phyloP scores from a whole-genome alignment of 2,797 vertebrate genomes.

The Periophthalmus magnuspinnatus region DNA sequence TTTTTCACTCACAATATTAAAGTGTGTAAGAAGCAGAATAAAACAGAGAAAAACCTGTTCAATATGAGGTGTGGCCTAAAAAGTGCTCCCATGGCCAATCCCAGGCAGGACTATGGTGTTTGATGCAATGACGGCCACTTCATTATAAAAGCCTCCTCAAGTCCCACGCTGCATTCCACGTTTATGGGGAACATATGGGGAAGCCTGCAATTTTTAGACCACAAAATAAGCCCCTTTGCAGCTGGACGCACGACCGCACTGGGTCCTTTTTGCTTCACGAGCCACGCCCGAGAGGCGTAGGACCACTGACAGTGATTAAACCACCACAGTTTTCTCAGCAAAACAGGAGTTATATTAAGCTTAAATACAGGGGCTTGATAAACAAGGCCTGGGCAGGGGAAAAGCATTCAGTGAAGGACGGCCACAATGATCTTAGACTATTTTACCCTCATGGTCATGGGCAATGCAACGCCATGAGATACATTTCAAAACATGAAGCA shows the following conservation, averaged over 20 bases:
- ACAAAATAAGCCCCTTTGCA: constrained; percentile 85
- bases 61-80: constrained; percentile 55
- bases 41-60: constrained; percentile 39
- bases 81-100: constrained; percentile 52
- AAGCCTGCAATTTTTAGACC: constrained; percentile 85
- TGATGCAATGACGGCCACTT: constrained; percentile 83
- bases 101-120: constrained; percentile 69
- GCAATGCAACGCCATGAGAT: constrained; percentile 71
- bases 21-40: constrained; percentile 26
- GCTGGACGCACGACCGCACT: constrained; percentile 80
- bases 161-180: constrained; percentile 83
- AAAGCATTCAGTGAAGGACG: constrained; percentile 71
- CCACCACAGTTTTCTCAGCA: constrained; percentile 84
- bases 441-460: constrained; percentile 76
- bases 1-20: constrained; percentile 6
- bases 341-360: constrained; percentile 88
- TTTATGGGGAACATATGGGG: constrained; percentile 80
- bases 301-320: constrained; percentile 82
- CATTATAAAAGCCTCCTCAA: constrained; percentile 81
- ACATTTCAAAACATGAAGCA: constrained; percentile 79
- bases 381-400: constrained; percentile 80
- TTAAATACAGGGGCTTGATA: constrained; percentile 89
- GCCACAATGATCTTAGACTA: constrained; percentile 78
- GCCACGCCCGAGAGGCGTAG: constrained; percentile 81
- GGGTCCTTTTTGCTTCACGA: constrained; percentile 74